phyloP scores from a whole-genome alignment of 1,140 invertebrate species.

The Lethrus apterus region DNA sequence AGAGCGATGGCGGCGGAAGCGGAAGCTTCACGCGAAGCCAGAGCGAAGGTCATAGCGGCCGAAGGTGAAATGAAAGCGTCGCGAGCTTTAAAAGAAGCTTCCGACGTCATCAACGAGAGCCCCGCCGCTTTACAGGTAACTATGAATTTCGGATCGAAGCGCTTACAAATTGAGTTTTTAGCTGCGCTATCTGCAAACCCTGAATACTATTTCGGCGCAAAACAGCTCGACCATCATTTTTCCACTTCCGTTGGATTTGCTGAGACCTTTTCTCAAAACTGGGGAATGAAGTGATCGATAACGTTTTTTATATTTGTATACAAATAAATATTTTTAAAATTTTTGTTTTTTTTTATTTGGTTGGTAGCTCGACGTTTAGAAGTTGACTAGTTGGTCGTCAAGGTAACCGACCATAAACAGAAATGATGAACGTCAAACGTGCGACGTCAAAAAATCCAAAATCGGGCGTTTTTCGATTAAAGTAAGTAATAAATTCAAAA shows the following conservation, averaged over 20 bases:
- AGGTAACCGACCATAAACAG: too few relatives aligned
- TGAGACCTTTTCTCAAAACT: too few relatives aligned
- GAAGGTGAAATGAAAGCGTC: constrained; percentile 84
- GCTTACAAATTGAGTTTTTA: constrained; percentile 14
- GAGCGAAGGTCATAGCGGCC: constrained; percentile 70
- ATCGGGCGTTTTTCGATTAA: too few relatives aligned
- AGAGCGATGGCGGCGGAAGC: constrained; percentile 83
- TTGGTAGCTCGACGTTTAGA: too few relatives aligned
- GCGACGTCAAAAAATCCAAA: too few relatives aligned
- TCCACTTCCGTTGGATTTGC: constrained; percentile 73
- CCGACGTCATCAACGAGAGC: constrained; percentile 77
- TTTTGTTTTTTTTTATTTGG: too few relatives aligned
- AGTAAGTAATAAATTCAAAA: too few relatives aligned
- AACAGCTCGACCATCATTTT: constrained; percentile 92
- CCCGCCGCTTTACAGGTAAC: constrained; percentile 81
- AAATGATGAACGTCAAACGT: too few relatives aligned
- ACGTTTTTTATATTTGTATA: too few relatives aligned
- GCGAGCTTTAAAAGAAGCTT: constrained; percentile 78
- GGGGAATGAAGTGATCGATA: too few relatives aligned
- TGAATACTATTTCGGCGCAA: constrained; percentile 81
- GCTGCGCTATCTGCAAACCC: constrained; percentile 53
- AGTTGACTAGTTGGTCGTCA: too few relatives aligned
- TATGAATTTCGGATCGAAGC: neutral
- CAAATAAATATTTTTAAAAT: too few relatives aligned
- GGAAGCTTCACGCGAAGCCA: constrained; percentile 68